Base-by-base conservation (phyloP, 2,797 vertebrate genomes). In the Nothura maculosa region DNA sequence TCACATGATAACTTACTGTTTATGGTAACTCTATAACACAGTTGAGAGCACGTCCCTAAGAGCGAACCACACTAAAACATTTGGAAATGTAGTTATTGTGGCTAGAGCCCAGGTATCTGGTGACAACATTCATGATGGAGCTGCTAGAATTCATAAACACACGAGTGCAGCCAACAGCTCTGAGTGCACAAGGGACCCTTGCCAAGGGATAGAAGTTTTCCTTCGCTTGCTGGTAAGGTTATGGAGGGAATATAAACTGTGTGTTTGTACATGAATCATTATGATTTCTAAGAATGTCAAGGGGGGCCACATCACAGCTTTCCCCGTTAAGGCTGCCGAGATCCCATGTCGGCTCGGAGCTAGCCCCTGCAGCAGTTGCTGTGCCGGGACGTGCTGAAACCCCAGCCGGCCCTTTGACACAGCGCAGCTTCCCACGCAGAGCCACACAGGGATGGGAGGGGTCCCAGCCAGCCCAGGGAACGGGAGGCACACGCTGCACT, bases 151-250 rank as follows among this genome's bases (percentile, higher is more conserved):
- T 91, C 91, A 86, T 81, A 85, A 90, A 92, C 85, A 94, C 77
- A 54, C 43, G 57, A 91, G 79, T 10, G 80, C 70, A 86, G 88
- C 91, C 90, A 95, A 83, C 45, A 73, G 81, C 70, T 85, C 91
- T 68, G 85, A 97, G 84, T 80, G 38, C 91, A 42, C 62, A 27
- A 52, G 79, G 78, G 75, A 93, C 83, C 81, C 55, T 24, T 85
- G 95, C 89, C 92, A 96, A 93, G 63, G 58, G 30, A 74, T 1
- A 79, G 78, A 86, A 80, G 72, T 81, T 93, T 94, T 92, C 77
- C 63, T 95, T 86, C 69, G 22, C 93, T 95, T 86, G 86, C 91
- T 94, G 89, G 82, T 92, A 93, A 88, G 80, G 82, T 94, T 93
- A 64, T 69, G 32, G 69, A 94, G 67, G 48, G 75, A 91, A 73